Evolutionary conservation across 2,113 vertebrate genomes (phyloP), one percentile per base, ranked within the genome.

Genomic region (Zosterops hypoxanthus): DNA sequence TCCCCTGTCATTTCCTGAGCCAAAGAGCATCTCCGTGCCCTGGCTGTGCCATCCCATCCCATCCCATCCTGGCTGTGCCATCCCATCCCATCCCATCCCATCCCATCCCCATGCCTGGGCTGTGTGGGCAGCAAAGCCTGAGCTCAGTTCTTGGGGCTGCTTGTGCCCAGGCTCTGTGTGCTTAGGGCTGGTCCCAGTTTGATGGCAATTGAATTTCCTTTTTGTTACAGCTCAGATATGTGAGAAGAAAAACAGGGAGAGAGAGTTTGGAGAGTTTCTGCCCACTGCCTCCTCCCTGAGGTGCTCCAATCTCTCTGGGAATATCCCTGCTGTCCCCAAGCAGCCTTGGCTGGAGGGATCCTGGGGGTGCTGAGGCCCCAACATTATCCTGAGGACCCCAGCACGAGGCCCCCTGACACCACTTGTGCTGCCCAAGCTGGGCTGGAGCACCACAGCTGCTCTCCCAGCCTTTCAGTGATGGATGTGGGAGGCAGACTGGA

Each of bases 361-460:
- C 39, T 0, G 3, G 14, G 25, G 21, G 2, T 56, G 22, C 41
- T 0, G 0, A 72, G 49, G 33, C 23, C 36, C n/a, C 68, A 52
- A 12, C 36, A 44, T 21, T 12, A 8, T 33, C 44, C 55, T 47
- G 63, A n/a, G 11, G 55, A 47, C 47, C 29, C 29, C n/a, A 47
- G 68, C 23, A n/a, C 2, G 2, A 60, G 46, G 7, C 0, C 11
- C 16, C 47, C 25, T 49, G 79, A 12, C 28, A 13, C n/a, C 63
- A 18, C 10, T 5, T 41, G 61, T 5, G 2, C 81, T 87, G 82
- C 42, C 31, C 7, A 2, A 50, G 24, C 28, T 56, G 76, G 39
- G 46, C 66, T 65, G 49, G 34, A 76, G 11, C 55, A 11, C 23
- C 49, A 42, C 33, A 20, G 76, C 72, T 57, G 49, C 60, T 53